These are phyloP conservation scores for Pherbina coryleti DNA, from an alignment of 2,888 invertebrate genomes.

Conservation along the genomic window DNA sequence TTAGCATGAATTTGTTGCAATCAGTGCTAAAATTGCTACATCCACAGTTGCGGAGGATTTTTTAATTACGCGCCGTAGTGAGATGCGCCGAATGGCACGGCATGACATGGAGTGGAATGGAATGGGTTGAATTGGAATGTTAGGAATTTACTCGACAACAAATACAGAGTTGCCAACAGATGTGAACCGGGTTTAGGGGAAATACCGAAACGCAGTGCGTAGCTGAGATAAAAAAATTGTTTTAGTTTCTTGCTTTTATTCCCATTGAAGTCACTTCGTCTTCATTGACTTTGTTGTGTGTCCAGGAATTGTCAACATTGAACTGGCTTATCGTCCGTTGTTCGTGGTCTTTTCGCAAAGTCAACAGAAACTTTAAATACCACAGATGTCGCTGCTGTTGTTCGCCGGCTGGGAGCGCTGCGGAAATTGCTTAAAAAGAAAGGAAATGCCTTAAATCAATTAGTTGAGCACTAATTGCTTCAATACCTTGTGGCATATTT, in stretches of 20 bases:
- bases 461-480: slow-evolving; percentile 70
- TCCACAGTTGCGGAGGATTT: slow-evolving; percentile 38
- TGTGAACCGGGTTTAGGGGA: slow-evolving; percentile 27
- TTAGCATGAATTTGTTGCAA: slow-evolving; percentile 62
- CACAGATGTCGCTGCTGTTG: slow-evolving; percentile 51
- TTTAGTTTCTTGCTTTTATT: too few species aligned
- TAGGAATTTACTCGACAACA: slow-evolving; percentile 22
- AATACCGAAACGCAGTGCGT: too few species aligned
- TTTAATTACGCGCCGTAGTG: slow-evolving; percentile 41
- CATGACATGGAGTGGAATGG: background rate
- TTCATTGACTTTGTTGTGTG: background rate
- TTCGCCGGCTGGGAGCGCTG: slow-evolving; percentile 48
- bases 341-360: background rate
- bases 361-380: slow-evolving; percentile 47
- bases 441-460: slow-evolving; percentile 71
- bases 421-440: slow-evolving; percentile 59
- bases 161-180: slow-evolving; percentile 22
- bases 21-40: slow-evolving; percentile 54
- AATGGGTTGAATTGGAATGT: background rate
- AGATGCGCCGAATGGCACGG: background rate
- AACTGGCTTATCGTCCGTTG: background rate
- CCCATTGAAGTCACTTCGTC: background rate
- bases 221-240: too few species aligned
- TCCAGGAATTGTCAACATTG: slow-evolving; percentile 38
- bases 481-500: slow-evolving; percentile 69